Base-by-base conservation (phyloP, 2,113 vertebrate genomes). In the Mirza zaza region DNA sequence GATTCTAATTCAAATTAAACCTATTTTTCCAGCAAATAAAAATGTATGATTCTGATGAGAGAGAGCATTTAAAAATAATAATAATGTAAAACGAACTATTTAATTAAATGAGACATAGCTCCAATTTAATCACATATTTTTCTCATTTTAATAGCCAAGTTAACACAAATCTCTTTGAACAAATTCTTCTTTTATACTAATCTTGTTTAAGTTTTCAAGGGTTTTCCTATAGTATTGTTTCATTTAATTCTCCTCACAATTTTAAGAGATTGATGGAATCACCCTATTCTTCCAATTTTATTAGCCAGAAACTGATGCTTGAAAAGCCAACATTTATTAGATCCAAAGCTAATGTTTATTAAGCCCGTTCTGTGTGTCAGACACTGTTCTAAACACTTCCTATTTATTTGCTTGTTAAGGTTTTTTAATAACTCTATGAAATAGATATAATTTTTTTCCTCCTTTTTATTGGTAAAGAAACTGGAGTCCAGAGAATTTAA, bases 271-370 rank as follows among this genome's bases (percentile, higher is more conserved):
- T 88, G 82, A 55, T 96, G 48, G 52, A 34, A 59, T 87, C 42
- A 96, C 75, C 36, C 25, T 29, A 10, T 61, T 92, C 36, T 97
- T 84, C 77, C 34, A 79, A 2, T 59, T 94, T 93, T 89, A 14
- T 36, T 67, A 80, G 48, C 57, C 57, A 80, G 48, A 84, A 91
- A 61, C 73, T 12, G 42, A 79, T 84, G 8, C 61, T 83, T 89
- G 59, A 57, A 84, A 88, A 67, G n/a, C 45, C 90, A 93, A 83
- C 52, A 90, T 34, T 94, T 73, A 29, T 80, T 94, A 75, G 80
- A 18, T 11, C 57, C 39, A 90, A 82, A 68, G 15, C 55, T 93
- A 90, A 50, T 39, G 77, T 90, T 92, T 75, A 55, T 76, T 86
- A 80, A 65, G 21, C 29, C 36, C 12, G 57, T 93, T 86, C 52